Evolutionary conservation across 2,113 vertebrate genomes (phyloP), one percentile per base, ranked within the genome.

Genomic region (Pelvicachromis taeniatus): DNA sequence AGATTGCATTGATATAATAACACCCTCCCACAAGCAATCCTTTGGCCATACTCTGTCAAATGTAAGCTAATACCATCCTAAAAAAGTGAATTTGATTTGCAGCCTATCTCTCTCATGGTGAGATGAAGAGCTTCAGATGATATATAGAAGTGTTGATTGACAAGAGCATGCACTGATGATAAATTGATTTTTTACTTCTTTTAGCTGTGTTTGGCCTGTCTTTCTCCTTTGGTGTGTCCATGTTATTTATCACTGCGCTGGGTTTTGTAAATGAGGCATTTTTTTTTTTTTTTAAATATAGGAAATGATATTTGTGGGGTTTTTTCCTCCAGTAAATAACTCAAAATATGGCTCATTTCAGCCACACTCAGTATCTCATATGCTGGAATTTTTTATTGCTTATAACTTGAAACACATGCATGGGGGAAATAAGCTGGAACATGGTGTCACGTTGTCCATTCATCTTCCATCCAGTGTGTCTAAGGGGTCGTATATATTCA

Each of bases 1-100:
- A 86, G 85, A 93, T 93, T 92, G 90, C 80, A 86, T 23, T 91
- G 87, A 93, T 90, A 89, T 90, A 87, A 92, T 93, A 92, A 88
- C 70, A 75, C 45, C 45, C 23, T 75, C 45, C 70, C 70, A 58
- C 77, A 81, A 83, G 42, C 61, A 86, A 84, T 78, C 48, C 53
- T 85, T 90, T 87, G 85, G 61, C 83, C 55, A 21, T 77, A 85
- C 68, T 86, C 50, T 58, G 54, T 82, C 54, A 91, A 82, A 89
- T 52, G 35, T 35, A 87, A 77, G 70, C 77, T 85, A 88, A 85
- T 65, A 79, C 29, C 29, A 31, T 61, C 16, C 78, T 88, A 31
- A 23, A 65, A 88, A 83, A 91, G 70, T 87, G 84, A 26, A 83
- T 91, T 87, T 91, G 40, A 86, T 89, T 89, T 75, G 31, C 82